Conservation (phyloP, 1,140 invertebrate genomes). For the Zaprionus taronus region DNA sequence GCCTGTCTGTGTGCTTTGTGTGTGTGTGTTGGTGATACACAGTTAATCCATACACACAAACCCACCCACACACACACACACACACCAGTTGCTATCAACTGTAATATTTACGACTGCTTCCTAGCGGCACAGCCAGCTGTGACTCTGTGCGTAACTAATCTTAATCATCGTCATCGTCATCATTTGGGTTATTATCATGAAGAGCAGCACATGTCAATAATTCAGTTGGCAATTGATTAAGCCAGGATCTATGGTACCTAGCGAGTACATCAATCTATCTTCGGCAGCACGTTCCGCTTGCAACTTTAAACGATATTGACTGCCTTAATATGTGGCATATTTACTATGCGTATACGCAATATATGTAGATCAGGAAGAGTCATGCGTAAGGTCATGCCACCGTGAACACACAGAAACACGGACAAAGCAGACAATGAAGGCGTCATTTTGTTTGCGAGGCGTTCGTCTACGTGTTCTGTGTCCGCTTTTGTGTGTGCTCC, state of each 20-base stretch:
- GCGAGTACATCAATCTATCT: background rate
- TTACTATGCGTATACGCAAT: conserved; percentile 5
- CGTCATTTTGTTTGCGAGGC: conserved; percentile 39
- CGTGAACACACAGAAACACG: conserved; percentile 16
- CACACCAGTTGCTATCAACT: conserved; percentile 29
- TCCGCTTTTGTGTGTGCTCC: conserved; percentile 20
- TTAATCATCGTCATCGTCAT: conserved; percentile 46
- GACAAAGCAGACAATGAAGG: conserved; percentile 31
- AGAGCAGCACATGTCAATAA: conserved; percentile 15
- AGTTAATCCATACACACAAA: conserved; percentile 23
- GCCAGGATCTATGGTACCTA: conserved; percentile 1
- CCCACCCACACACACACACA: conserved; percentile 18
- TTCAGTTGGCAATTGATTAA: conserved; percentile 22
- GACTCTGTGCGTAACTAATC: background rate
- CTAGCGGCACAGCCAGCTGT: conserved; percentile 29
- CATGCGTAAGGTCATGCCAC: conserved; percentile 9
- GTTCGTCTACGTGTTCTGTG: conserved; percentile 44
- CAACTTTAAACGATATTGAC: background rate
- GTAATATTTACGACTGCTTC: conserved; percentile 66
- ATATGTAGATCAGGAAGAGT: conserved; percentile 13
- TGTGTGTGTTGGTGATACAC: conserved; percentile 13
- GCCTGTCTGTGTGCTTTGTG: background rate
- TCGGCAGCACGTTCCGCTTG: background rate
- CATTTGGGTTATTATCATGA: conserved; percentile 26
- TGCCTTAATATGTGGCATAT: background rate